Conservation (phyloP, 37 sponge, comb jelly and placozoan species). For the Cladorhizidae sp. region DNA sequence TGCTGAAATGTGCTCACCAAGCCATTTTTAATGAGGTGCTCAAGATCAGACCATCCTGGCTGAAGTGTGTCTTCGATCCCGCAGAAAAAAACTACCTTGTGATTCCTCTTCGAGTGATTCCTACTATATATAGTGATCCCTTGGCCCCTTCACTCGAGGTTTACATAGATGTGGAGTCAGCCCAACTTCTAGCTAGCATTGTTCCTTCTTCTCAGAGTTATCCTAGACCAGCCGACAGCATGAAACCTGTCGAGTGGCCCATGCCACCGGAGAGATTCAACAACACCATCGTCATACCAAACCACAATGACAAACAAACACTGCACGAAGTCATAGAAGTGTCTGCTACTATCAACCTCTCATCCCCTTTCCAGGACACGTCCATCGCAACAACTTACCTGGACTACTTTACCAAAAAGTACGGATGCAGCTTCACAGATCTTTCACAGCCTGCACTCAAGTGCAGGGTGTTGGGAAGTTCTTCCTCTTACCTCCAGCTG, state of each 20-base stretch:
- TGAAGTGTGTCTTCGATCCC: constrained; percentile 9
- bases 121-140: neutral
- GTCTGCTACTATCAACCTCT: constrained; percentile 18
- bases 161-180: constrained; percentile 31
- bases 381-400: constrained; percentile 21
- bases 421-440: constrained; percentile 37
- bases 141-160: constrained; percentile 5
- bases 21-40: constrained; percentile 53
- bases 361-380: constrained; percentile 8
- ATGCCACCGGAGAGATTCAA: constrained; percentile 7
- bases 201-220: neutral
- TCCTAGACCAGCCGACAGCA: no score
- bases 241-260: constrained; percentile 30
- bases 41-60: constrained; percentile 7
- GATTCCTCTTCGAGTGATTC: constrained; percentile 45
- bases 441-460: constrained; percentile 53
- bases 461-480: constrained; percentile 22
- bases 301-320: neutral
- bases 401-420: constrained; percentile 54
- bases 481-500: constrained; percentile 33
- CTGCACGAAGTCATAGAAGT: constrained; percentile 46
- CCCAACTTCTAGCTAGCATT: neutral
- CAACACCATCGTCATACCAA: constrained; percentile 14
- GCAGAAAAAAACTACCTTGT: constrained; percentile 48
- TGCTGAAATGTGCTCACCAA: constrained; percentile 22